phyloP scores from a whole-genome alignment of 2,113 vertebrate species.

The Steatornis caripensis region DNA sequence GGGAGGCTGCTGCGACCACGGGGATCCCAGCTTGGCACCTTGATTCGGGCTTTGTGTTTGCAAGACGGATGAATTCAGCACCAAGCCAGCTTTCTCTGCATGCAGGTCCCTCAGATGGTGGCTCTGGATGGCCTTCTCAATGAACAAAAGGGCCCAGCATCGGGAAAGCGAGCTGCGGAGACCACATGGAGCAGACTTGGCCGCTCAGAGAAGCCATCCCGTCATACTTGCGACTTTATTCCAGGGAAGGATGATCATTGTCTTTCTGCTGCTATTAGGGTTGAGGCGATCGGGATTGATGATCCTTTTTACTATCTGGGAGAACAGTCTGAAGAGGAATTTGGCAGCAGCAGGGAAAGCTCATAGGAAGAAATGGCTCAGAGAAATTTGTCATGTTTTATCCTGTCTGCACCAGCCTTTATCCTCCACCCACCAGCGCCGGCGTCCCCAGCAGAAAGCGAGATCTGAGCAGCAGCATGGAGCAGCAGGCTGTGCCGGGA shows the following conservation, averaged over 20 bases:
- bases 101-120: neutral
- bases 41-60: neutral
- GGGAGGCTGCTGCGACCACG: neutral
- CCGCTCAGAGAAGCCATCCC: neutral
- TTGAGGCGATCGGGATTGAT: constrained; percentile 29
- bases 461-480: neutral
- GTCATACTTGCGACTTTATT: neutral
- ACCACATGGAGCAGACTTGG: neutral
- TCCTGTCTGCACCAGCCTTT: neutral
- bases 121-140: neutral
- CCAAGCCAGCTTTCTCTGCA: neutral
- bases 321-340: constrained; percentile 18
- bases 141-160: neutral
- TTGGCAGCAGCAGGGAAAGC: constrained; percentile 26
- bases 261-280: too few species aligned
- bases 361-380: neutral
- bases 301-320: constrained; percentile 5
- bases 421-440: neutral
- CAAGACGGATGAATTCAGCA: neutral
- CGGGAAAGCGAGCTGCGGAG: accelerated
- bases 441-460: neutral
- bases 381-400: neutral
- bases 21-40: neutral
- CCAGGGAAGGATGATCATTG: neutral
- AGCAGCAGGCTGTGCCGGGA: neutral